These are phyloP conservation scores for Fringilla coelebs DNA, from an alignment of 2,797 vertebrate genomes.

Conservation along the genomic window DNA sequence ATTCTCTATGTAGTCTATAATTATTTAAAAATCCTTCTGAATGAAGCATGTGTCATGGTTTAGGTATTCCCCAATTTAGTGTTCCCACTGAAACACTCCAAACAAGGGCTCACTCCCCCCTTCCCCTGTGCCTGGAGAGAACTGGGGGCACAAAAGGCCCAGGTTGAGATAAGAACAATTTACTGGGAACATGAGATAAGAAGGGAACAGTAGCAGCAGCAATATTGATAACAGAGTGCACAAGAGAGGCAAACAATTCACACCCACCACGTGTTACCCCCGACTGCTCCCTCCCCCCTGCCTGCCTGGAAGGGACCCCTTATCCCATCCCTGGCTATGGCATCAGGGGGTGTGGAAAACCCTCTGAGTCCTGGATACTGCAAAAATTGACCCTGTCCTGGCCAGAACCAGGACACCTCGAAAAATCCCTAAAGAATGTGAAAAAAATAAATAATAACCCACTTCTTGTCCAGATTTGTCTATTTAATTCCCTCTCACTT, in stretches of 20 bases:
- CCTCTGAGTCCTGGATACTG: not conserved
- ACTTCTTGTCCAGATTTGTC: not conserved
- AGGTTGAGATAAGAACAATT: not conserved
- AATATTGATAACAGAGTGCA: not conserved
- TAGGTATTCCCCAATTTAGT: not conserved
- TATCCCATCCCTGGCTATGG: not conserved
- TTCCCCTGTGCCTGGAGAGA: not conserved
- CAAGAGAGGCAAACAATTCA: not conserved
- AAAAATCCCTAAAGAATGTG: not conserved
- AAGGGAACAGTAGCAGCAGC: not conserved
- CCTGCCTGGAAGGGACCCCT: not conserved
- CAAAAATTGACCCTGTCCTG: not conserved
- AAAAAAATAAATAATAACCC: not conserved
- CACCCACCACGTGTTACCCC: rapidly evolving
- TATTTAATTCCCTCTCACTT: not conserved
- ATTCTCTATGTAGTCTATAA: not conserved
- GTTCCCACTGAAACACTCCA: not conserved
- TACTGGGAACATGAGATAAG: not conserved
- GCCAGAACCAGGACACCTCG: not conserved
- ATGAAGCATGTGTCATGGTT: not conserved
- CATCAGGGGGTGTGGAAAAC: not conserved
- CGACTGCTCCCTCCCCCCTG: not conserved
- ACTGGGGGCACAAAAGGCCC: not conserved
- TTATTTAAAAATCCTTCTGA: not conserved
- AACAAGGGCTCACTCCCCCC: rapidly evolving